Evolutionary conservation across 2,888 invertebrate species (phyloP).

Genomic region (Argyresthia albistria): DNA sequence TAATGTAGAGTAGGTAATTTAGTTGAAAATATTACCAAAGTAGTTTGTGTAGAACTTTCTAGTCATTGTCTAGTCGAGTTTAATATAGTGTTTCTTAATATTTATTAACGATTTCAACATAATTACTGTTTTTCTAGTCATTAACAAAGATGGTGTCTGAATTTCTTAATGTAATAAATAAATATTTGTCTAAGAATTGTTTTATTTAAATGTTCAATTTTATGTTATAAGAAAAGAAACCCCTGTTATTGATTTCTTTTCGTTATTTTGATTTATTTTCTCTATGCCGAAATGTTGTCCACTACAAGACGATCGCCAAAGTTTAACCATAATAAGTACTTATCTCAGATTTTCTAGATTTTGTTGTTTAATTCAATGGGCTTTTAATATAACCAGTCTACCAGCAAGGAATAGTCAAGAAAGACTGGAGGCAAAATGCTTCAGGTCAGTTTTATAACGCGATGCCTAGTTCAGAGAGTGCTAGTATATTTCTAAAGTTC

Average conservation of each 20-base stretch:
- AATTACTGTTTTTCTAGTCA: conserved; percentile 9
- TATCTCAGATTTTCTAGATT: conserved; percentile 41
- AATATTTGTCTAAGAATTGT: conserved; percentile 40
- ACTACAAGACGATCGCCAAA: conserved; percentile 61
- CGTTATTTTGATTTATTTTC: not conserved
- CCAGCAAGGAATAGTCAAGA: conserved; percentile 11
- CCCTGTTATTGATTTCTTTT: conserved; percentile 1
- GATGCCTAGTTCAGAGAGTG: not conserved
- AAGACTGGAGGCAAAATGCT: conserved; percentile 1
- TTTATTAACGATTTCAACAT: conserved; percentile 1
- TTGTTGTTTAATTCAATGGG: conserved; percentile 28
- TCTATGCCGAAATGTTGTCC: conserved; percentile 2
- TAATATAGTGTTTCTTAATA: conserved; percentile 11
- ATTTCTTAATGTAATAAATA: conserved; percentile 37
- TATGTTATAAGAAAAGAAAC: conserved; percentile 6
- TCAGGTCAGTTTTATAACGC: conserved; percentile 25
- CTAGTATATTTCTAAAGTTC: not conserved
- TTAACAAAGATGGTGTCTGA: conserved; percentile 3
- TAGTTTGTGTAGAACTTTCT: conserved; percentile 41
- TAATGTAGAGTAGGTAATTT: conserved; percentile 17
- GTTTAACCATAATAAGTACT: conserved; percentile 22
- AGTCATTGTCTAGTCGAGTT: conserved; percentile 58
- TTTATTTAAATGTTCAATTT: conserved; percentile 39
- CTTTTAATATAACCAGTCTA: conserved; percentile 26
- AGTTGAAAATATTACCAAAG: conserved; percentile 22